phyloP scores from a whole-genome alignment of 2,113 vertebrate species.

The Odocoileus virginianus region DNA sequence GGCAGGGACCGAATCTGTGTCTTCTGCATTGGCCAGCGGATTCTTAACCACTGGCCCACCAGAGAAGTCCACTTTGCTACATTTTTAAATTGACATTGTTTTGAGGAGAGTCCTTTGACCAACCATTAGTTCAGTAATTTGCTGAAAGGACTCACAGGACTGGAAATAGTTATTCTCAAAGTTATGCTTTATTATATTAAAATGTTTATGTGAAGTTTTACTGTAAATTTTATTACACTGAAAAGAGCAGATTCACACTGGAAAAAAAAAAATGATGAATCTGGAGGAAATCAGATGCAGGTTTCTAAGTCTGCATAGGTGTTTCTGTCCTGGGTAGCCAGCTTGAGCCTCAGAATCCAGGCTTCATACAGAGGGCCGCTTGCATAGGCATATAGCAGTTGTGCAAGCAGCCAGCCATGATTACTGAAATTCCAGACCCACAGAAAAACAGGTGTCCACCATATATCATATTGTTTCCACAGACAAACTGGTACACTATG shows the following conservation, averaged over 20 bases:
- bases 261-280: neutral
- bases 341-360: neutral
- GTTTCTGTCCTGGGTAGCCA: neutral
- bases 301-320: neutral
- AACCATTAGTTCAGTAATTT: neutral
- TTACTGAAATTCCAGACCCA: neutral
- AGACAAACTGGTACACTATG: neutral
- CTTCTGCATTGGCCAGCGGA: neutral
- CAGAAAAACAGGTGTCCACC: neutral
- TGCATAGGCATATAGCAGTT: accelerated
- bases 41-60: neutral
- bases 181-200: neutral
- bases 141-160: neutral
- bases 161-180: neutral
- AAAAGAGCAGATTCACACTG: neutral
- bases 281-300: neutral
- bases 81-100: neutral
- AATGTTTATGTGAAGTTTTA: neutral
- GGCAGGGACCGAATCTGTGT: neutral
- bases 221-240: neutral
- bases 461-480: neutral
- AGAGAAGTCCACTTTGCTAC: neutral
- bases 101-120: neutral
- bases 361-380: neutral
- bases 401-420: neutral